Percentiles rank a stretch among this genome's conserved stretches.
Conservation (phyloP, 2,888 invertebrate species). For the Empis stercorea region DNA sequence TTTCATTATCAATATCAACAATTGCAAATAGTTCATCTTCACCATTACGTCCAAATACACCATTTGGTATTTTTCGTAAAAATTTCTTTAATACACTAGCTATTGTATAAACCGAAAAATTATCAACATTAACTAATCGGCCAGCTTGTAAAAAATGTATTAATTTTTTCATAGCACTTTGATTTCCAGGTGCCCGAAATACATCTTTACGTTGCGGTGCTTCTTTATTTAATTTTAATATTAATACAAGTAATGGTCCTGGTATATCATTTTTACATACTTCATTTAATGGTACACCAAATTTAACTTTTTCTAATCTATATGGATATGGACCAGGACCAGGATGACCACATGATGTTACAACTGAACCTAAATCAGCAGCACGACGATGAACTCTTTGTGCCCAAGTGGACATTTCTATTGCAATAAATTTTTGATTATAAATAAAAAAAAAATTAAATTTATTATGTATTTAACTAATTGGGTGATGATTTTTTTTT, state of each 20-base stretch:
- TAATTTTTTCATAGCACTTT: constrained; percentile 86
- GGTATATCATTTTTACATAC: constrained; percentile 94
- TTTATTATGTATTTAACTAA: too few species aligned
- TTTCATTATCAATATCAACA: constrained; percentile 67
- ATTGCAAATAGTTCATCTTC: constrained; percentile 84
- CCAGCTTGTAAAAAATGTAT: constrained; percentile 85
- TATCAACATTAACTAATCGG: constrained; percentile 80
- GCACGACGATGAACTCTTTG: constrained; percentile 85
- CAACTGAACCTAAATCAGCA: constrained; percentile 79
- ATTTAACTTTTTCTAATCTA: constrained; percentile 84
- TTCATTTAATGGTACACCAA: constrained; percentile 81
- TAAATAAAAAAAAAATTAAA: too few species aligned
- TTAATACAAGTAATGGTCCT: constrained; percentile 78
- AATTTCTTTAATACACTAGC: constrained; percentile 98
- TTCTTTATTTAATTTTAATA: constrained; percentile 87
- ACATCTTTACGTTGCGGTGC: constrained; percentile 88
- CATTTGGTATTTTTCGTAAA: constrained; percentile 89
- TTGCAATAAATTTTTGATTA: too few species aligned
- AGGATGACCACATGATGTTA: constrained; percentile 82
- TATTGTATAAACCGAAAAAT: constrained; percentile 94
- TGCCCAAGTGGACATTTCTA: constrained; percentile 75
- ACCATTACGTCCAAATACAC: constrained; percentile 85
- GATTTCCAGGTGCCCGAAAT: constrained; percentile 89
- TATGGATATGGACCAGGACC: constrained; percentile 62
- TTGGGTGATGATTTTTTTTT: too few species aligned